Base-by-base conservation (phyloP, 2,797 vertebrate genomes). In the Pterois miles region DNA sequence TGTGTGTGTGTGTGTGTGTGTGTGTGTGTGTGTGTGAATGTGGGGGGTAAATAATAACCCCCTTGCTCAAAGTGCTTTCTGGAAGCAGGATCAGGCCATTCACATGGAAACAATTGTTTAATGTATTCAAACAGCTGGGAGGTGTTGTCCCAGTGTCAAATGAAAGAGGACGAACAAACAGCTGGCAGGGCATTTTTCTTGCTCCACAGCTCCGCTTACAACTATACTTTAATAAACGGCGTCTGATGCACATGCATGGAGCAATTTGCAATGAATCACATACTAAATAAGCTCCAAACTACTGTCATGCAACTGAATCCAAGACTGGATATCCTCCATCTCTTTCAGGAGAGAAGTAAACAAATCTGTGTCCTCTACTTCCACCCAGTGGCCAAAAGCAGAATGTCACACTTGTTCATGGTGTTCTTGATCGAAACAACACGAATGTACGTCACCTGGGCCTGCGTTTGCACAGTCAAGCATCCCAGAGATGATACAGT, bases 101-200 rank as follows among this genome's bases (percentile, higher is more conserved):
- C 85, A 80, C 76, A 82, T 66, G 82, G 85, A 92, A 91, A 86
- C 82, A 75, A 48, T 75, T 73, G 74, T 89, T 89, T 89, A 86
- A 89, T 92, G 86, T 83, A 91, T 87, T 88, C 84, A 89, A 90
- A 89, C 89, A 91, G 90, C 90, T 91, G 82, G 84, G 82, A 91
- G 91, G 88, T 89, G 86, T 88, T 90, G 85, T 90, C 78, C 78
- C 88, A 68, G 88, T 86, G 86, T 92, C 81, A 92, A 90, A 90
- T 87, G 84, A 91, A 88, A 86, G 73, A 86, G 88, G 83, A 84
- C 34, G 53, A 89, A 85, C 85, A 92, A 89, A 91, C 89, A 92
- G 87, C 88, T 89, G 87, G 81, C 77, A 82, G 89, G 84, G 71
- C 74, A 74, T 77, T 85, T 33, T 81, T 81, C 66, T 79, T 86